Conservation (phyloP, 2,888 invertebrate genomes). For the Lasiommata megera region DNA sequence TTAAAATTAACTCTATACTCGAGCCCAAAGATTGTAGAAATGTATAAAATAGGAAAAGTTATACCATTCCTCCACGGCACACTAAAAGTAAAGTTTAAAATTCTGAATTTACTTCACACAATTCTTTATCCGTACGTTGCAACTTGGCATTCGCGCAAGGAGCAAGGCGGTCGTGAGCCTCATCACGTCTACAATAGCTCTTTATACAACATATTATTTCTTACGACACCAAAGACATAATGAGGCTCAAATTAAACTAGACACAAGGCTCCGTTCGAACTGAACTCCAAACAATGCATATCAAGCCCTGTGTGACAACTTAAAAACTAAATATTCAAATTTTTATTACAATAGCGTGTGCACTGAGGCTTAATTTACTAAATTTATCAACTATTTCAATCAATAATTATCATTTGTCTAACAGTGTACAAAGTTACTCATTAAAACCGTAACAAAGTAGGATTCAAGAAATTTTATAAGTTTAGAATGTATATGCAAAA, state of each 20-base stretch:
- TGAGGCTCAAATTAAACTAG: constrained; percentile 17
- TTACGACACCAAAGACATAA: constrained; percentile 5
- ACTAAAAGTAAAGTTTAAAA: no score
- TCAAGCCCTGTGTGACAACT: not conserved
- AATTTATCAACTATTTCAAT: not conserved
- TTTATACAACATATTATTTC: not conserved
- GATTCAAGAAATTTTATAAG: no score
- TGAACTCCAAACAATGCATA: not conserved
- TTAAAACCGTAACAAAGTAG: not conserved
- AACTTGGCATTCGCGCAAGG: constrained; percentile 9
- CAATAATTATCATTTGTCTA: not conserved
- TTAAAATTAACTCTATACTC: no score
- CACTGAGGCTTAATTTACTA: constrained; percentile 7
- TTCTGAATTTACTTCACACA: not conserved
- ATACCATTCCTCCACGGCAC: no score
- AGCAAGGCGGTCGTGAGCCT: constrained; percentile 26
- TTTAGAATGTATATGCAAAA: no score
- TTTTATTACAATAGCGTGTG: not conserved
- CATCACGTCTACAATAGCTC: constrained; percentile 5
- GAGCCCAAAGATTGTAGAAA: no score
- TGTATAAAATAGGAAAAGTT: no score
- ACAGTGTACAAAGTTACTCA: constrained; percentile 3
- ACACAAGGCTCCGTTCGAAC: not conserved
- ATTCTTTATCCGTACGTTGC: not conserved
- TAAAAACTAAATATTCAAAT: no score